A percentile compares a stretch with the other conserved stretches of the same genome.
phyloP scores from a whole-genome alignment of 2,888 invertebrate species.

The Stomorhina lunata region DNA sequence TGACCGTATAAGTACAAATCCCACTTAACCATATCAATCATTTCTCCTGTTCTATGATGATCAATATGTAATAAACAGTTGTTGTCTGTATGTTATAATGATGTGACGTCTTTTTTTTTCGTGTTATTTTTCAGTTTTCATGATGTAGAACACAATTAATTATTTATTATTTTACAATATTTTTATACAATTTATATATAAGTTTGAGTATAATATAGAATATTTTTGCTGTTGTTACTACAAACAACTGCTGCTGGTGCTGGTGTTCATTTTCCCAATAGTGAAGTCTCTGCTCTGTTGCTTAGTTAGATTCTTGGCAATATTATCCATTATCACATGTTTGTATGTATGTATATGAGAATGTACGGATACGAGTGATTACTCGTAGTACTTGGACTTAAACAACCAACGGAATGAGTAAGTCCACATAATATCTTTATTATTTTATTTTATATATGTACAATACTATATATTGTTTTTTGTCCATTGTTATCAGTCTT shows the following conservation, averaged over 20 bases:
- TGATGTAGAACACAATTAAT: slow-evolving; percentile 14
- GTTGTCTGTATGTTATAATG: not conserved
- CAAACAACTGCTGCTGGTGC: not conserved
- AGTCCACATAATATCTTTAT: slow-evolving; percentile 6
- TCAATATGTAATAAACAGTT: not conserved
- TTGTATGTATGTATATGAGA: not conserved
- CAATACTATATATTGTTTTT: no score
- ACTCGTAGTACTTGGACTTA: not conserved
- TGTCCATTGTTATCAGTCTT: slow-evolving; percentile 7
- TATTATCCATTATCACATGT: slow-evolving; percentile 18
- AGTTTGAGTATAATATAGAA: not conserved
- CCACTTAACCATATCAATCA: slow-evolving; percentile 13
- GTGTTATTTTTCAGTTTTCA: not conserved
- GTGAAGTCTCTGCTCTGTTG: not conserved
- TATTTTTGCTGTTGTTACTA: not conserved
- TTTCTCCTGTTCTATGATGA: not conserved
- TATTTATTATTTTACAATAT: not conserved
- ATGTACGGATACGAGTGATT: not conserved
- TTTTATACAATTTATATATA: no score
- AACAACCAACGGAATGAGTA: not conserved
- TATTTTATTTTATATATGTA: no score
- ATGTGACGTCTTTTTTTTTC: not conserved
- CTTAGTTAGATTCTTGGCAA: not conserved
- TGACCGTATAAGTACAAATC: not conserved
- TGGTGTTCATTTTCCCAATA: no score